phyloP scores from a whole-genome alignment of 2,888 invertebrate species.

The Dicycla oo region DNA sequence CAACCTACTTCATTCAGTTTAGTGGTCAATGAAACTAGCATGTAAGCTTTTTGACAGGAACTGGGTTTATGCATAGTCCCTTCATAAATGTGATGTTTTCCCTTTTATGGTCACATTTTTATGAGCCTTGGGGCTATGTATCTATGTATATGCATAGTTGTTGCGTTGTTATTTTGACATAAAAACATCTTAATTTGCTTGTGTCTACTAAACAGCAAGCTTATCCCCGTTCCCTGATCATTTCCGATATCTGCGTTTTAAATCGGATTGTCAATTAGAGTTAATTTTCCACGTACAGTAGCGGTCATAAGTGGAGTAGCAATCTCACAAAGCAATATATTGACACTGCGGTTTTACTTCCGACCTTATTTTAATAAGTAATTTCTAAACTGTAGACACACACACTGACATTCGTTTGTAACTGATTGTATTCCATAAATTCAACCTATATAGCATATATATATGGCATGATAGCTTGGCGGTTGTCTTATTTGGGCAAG shows the following conservation, averaged over 20 bases:
- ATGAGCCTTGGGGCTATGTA: neutral
- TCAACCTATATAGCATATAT: too few species aligned
- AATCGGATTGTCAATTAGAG: neutral
- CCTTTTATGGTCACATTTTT: constrained; percentile 9
- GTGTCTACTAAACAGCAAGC: neutral
- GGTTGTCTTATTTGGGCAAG: too few species aligned
- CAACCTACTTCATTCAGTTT: constrained; percentile 4
- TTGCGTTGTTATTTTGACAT: neutral
- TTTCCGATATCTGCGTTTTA: neutral
- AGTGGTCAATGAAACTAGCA: constrained; percentile 37
- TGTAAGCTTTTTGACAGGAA: constrained; percentile 27
- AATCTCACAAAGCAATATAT: too few species aligned
- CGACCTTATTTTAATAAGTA: too few species aligned
- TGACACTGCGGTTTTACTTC: too few species aligned
- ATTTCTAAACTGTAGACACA: too few species aligned
- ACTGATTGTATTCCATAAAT: too few species aligned
- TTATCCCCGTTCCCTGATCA: neutral
- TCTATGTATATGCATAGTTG: constrained; percentile 12
- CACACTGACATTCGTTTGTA: too few species aligned
- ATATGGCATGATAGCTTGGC: too few species aligned
- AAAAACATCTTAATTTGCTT: neutral
- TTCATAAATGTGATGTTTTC: constrained; percentile 19
- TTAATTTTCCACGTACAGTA: neutral
- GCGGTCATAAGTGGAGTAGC: too few species aligned
- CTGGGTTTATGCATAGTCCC: constrained; percentile 20